phyloP scores from a whole-genome alignment of 2,797 vertebrate genomes.

The Falco rusticolus region DNA sequence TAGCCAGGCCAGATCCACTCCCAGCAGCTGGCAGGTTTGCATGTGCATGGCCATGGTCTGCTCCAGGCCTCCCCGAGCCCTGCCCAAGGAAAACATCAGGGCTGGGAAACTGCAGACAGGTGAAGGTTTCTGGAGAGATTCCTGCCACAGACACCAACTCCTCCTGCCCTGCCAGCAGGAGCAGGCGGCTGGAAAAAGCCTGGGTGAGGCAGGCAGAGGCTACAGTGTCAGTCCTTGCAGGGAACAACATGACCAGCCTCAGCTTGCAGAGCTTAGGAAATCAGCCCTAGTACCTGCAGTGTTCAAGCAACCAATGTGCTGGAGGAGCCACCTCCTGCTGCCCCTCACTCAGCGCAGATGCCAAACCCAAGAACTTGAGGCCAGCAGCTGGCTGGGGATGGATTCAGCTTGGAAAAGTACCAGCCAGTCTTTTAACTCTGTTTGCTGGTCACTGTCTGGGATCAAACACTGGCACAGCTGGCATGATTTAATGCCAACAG shows the following conservation, averaged over 20 bases:
- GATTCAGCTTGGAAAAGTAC: not conserved
- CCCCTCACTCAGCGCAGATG: rapidly evolving
- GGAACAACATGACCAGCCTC: not conserved
- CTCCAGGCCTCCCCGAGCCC: rapidly evolving
- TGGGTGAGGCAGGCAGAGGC: not conserved
- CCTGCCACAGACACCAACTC: not conserved
- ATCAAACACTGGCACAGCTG: not conserved
- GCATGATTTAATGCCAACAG: not conserved
- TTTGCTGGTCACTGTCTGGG: not conserved
- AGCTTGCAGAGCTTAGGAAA: not conserved
- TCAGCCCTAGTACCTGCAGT: not conserved
- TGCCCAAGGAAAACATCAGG: not conserved
- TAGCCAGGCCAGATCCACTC: not conserved
- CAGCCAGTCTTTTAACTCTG: not conserved
- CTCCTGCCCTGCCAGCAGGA: not conserved
- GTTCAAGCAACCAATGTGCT: not conserved
- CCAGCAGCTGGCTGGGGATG: not conserved
- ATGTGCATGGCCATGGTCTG: rapidly evolving
- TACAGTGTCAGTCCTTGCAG: rapidly evolving
- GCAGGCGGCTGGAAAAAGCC: not conserved
- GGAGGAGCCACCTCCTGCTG: not conserved
- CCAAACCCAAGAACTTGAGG: not conserved
- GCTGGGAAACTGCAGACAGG: not conserved
- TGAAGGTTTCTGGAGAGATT: not conserved
- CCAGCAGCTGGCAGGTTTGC: not conserved